Percentiles rank a stretch among this genome's conserved stretches.
Conservation (phyloP, 2,113 vertebrate genomes). For the Pica pica region DNA sequence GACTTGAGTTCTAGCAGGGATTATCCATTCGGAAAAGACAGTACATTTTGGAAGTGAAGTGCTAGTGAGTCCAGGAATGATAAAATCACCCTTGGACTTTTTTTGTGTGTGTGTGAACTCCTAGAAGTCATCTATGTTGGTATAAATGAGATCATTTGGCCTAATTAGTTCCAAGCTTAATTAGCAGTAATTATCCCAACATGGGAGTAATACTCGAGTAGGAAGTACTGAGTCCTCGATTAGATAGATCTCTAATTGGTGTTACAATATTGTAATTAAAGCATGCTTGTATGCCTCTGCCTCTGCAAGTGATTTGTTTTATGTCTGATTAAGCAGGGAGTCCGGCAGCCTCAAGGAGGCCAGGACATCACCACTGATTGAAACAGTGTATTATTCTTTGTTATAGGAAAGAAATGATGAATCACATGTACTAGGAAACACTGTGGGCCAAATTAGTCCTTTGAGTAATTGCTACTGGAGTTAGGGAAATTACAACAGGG, state of each 20-base stretch:
- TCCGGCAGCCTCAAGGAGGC: slow-evolving; percentile 75
- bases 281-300: slow-evolving; percentile 79
- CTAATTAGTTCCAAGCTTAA: slow-evolving; percentile 88
- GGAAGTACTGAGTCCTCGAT: slow-evolving; percentile 83
- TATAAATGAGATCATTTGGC: slow-evolving; percentile 87
- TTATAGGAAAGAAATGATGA: slow-evolving; percentile 60
- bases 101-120: slow-evolving; percentile 68
- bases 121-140: slow-evolving; percentile 82
- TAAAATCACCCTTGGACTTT: slow-evolving; percentile 70
- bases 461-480: slow-evolving; percentile 54
- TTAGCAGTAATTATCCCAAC: slow-evolving; percentile 89
- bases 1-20: not conserved
- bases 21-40: not conserved
- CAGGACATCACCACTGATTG: slow-evolving; percentile 65
- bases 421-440: slow-evolving; percentile 52
- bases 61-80: slow-evolving; percentile 62
- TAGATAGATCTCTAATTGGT: slow-evolving; percentile 87
- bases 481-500: slow-evolving; percentile 47
- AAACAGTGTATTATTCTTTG: slow-evolving; percentile 44
- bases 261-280: slow-evolving; percentile 89
- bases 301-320: slow-evolving; percentile 80
- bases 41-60: slow-evolving; percentile 43
- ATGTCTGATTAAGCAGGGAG: slow-evolving; percentile 84
- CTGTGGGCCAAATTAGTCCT: slow-evolving; percentile 58
- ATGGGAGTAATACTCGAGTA: slow-evolving; percentile 86